A percentile compares a stretch with the other conserved stretches of the same genome.
phyloP scores from a whole-genome alignment of 2,888 invertebrate species.

The Aphelenchoides bicaudatus region DNA sequence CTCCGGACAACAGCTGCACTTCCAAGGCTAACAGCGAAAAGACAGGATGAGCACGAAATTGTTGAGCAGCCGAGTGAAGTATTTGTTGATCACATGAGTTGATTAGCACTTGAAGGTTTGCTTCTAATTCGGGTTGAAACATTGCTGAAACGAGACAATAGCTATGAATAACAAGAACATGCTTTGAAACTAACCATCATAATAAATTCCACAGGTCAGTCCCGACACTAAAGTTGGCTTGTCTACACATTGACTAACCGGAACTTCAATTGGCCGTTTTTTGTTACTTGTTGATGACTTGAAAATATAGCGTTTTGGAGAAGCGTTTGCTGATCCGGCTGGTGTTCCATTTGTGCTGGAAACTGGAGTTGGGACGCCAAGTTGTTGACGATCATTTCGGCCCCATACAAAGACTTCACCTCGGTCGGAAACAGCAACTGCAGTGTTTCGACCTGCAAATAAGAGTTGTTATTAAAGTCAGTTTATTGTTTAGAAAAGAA shows the following conservation, averaged over 20 bases:
- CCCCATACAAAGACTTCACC: constrained; percentile 50
- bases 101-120: neutral
- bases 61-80: neutral
- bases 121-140: constrained; percentile 1
- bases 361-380: constrained; percentile 22
- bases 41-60: constrained; percentile 2
- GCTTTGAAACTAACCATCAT: neutral
- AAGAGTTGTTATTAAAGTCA: neutral
- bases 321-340: neutral
- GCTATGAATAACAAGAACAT: neutral
- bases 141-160: neutral
- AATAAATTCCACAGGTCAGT: constrained; percentile 7
- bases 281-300: constrained; percentile 21
- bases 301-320: constrained; percentile 11
- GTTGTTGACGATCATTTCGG: constrained; percentile 48
- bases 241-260: constrained; percentile 25
- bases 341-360: neutral
- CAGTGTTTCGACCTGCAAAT: constrained; percentile 46
- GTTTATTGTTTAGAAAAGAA: neutral
- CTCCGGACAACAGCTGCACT: constrained; percentile 23
- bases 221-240: constrained; percentile 21
- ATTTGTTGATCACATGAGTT: constrained; percentile 8
- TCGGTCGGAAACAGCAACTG: constrained; percentile 40
- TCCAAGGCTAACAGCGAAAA: constrained; percentile 16
- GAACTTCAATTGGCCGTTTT: constrained; percentile 28